phyloP scores from a whole-genome alignment of 2,888 invertebrate species.

The Ophion slaviceki region DNA sequence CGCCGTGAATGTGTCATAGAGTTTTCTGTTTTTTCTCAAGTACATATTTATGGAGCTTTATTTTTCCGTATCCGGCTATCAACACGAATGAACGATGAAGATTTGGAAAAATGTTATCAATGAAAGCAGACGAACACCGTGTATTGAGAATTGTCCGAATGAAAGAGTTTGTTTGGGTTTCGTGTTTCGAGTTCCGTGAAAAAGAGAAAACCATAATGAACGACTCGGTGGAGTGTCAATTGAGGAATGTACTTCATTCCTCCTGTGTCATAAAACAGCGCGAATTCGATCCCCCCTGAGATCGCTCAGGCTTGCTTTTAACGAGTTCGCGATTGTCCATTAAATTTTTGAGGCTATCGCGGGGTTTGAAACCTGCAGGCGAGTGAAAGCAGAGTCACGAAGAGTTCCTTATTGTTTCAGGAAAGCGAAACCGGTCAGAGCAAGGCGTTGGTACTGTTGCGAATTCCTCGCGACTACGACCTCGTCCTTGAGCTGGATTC shows the following conservation, averaged over 20 bases:
- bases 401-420: slow-evolving; percentile 79
- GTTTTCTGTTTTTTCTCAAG: no score
- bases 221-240: no score
- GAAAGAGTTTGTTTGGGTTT: no score
- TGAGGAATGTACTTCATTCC: background rate
- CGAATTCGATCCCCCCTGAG: background rate
- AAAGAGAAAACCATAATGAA: no score
- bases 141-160: no score
- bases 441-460: slow-evolving; percentile 90
- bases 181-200: no score
- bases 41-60: no score
- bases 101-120: no score
- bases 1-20: no score
- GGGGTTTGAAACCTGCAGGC: slow-evolving; percentile 1
- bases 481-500: slow-evolving; percentile 96
- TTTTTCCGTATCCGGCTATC: no score
- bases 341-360: slow-evolving; percentile 1
- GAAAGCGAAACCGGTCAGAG: slow-evolving; percentile 89
- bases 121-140: no score
- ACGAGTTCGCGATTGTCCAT: slow-evolving; percentile 12
- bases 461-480: slow-evolving; percentile 95
- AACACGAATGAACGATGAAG: no score
- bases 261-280: background rate
- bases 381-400: slow-evolving; percentile 16
- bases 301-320: background rate